Conservation (phyloP, 2,888 invertebrate genomes). For the Drosophila austrosaltans region DNA sequence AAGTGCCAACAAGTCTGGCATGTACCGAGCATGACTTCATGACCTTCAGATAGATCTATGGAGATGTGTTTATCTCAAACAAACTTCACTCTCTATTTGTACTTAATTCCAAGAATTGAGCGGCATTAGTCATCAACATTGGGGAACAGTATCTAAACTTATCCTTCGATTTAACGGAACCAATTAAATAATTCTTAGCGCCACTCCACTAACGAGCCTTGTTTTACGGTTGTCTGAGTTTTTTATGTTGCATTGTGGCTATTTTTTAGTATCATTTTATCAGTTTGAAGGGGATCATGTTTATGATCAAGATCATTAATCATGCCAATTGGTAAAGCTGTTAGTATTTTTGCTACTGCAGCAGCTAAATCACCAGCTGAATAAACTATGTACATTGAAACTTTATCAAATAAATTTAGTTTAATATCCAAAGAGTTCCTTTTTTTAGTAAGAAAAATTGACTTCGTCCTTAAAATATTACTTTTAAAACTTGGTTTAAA, state of each 20-base stretch:
- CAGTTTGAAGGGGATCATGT: background rate
- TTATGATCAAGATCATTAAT: slow-evolving; percentile 34
- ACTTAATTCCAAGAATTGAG: slow-evolving; percentile 46
- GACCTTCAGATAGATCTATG: slow-evolving; percentile 15
- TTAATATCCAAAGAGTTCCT: too few species aligned
- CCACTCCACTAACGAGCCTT: slow-evolving; percentile 65
- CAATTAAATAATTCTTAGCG: slow-evolving; percentile 54
- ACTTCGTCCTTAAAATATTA: too few species aligned
- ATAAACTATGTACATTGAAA: background rate
- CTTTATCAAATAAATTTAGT: too few species aligned
- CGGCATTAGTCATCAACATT: slow-evolving; percentile 18
- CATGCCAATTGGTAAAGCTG: slow-evolving; percentile 28
- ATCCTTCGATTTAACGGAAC: slow-evolving; percentile 67
- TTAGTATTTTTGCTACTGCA: slow-evolving; percentile 12
- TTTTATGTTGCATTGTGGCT: slow-evolving; percentile 40
- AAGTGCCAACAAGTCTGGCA: slow-evolving; percentile 1
- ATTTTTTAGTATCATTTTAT: background rate
- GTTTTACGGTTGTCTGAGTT: slow-evolving; percentile 50
- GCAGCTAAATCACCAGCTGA: background rate
- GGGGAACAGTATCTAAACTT: slow-evolving; percentile 17
- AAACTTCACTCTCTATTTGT: slow-evolving; percentile 6
- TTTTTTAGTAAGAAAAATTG: too few species aligned
- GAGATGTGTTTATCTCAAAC: background rate
- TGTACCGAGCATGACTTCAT: slow-evolving; percentile 15
- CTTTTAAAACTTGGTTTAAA: too few species aligned